phyloP scores from a whole-genome alignment of 2,888 invertebrate species.

The Troilus luridus region DNA sequence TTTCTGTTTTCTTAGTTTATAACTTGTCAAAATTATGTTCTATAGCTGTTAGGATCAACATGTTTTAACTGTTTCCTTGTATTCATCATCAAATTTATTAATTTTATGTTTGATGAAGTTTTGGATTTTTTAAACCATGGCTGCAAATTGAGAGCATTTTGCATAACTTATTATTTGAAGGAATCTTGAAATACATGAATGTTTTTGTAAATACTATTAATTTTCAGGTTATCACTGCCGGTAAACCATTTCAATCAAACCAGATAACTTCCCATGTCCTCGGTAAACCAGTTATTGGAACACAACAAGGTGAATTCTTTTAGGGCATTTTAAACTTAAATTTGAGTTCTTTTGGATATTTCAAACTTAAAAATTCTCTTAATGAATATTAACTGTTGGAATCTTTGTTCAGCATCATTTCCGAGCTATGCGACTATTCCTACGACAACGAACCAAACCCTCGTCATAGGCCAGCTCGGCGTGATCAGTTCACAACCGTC shows the following conservation, averaged over 20 bases:
- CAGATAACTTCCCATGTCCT: slow-evolving; percentile 88
- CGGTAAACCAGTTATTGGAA: slow-evolving; percentile 70
- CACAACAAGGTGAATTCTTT: slow-evolving; percentile 69
- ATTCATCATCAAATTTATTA: no score
- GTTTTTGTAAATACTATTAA: not conserved
- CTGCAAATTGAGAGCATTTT: no score
- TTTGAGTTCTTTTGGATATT: not conserved
- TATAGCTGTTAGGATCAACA: no score
- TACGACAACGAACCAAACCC: slow-evolving; percentile 83
- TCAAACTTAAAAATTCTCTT: not conserved
- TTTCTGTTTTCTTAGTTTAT: no score
- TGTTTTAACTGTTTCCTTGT: no score
- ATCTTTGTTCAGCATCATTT: slow-evolving; percentile 72
- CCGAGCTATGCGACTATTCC: slow-evolving; percentile 86
- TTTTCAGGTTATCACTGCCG: slow-evolving; percentile 82
- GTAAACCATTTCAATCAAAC: slow-evolving; percentile 85
- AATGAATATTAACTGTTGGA: not conserved
- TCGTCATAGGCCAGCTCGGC: slow-evolving; percentile 77
- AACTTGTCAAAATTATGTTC: no score
- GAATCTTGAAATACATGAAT: not conserved
- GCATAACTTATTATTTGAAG: no score
- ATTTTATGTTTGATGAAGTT: no score
- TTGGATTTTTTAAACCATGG: no score
- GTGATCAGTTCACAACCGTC: slow-evolving; percentile 80
- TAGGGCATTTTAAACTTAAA: no score